Percentiles rank a stretch among this genome's conserved stretches.
phyloP scores from a whole-genome alignment of 2,888 invertebrate species.

The Cotesia congregata region DNA sequence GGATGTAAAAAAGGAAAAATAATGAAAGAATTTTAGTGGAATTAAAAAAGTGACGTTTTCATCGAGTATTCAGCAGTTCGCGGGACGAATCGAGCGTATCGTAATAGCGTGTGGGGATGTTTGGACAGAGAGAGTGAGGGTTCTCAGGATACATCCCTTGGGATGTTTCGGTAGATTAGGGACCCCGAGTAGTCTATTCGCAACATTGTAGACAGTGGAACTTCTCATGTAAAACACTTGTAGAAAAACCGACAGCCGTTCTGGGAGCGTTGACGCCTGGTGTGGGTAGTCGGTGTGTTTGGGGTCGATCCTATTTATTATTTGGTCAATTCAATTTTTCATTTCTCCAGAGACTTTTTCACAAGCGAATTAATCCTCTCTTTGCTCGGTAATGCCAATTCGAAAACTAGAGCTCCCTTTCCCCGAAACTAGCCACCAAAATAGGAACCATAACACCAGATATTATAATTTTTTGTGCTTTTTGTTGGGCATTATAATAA shows the following conservation, averaged over 20 bases:
- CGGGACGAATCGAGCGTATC: constrained; percentile 58
- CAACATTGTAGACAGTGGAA: constrained; percentile 60
- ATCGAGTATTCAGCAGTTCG: neutral
- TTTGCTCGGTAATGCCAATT: neutral
- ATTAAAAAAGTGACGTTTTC: too few relatives aligned
- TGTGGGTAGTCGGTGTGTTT: constrained; percentile 50
- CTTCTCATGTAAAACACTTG: constrained; percentile 68
- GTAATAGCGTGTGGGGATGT: constrained; percentile 28
- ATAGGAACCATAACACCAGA: neutral
- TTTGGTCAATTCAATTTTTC: constrained; percentile 65
- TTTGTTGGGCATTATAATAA: constrained; percentile 27
- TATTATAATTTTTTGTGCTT: neutral
- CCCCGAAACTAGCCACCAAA: too few relatives aligned
- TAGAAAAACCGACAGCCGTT: constrained; percentile 59
- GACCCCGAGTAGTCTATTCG: constrained; percentile 58
- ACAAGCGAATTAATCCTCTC: neutral
- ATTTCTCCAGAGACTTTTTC: constrained; percentile 53
- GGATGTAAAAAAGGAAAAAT: neutral
- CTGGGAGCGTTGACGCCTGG: constrained; percentile 57
- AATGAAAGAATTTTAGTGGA: neutral
- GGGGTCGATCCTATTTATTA: constrained; percentile 63
- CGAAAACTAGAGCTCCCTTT: too few relatives aligned
- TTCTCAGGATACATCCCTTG: constrained; percentile 57
- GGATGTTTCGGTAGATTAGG: constrained; percentile 70
- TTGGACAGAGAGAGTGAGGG: constrained; percentile 25